phyloP scores from a whole-genome alignment of 2,888 invertebrate species.

The Steromphala cineraria region DNA sequence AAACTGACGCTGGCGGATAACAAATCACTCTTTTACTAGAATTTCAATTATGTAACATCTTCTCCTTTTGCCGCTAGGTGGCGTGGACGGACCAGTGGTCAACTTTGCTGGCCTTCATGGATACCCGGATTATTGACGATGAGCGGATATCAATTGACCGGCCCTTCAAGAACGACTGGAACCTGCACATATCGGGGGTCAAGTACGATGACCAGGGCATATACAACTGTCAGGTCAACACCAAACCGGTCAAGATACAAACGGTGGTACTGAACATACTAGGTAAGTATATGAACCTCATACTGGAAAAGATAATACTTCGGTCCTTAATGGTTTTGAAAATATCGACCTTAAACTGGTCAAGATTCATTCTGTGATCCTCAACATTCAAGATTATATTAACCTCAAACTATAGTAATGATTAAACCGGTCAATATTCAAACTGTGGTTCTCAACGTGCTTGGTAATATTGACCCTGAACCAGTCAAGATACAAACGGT shows the following conservation, averaged over 20 bases:
- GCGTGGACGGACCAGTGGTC: conserved; percentile 45
- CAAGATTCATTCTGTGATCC: no score
- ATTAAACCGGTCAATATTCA: no score
- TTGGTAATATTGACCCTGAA: no score
- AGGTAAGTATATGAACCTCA: conserved; percentile 42
- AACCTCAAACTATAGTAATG: not conserved
- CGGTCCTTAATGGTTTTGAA: no score
- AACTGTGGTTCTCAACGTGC: no score
- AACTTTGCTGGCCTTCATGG: conserved; percentile 40
- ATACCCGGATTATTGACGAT: conserved; percentile 50
- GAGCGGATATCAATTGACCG: conserved; percentile 48
- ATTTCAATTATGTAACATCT: no score
- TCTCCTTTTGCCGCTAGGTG: conserved; percentile 27
- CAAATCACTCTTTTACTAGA: no score
- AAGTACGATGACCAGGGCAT: conserved; percentile 45
- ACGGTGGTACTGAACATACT: conserved; percentile 60
- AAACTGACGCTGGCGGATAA: no score
- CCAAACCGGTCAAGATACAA: conserved; percentile 57
- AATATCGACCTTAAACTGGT: no score
- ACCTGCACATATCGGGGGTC: conserved; percentile 50
- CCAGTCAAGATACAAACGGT: no score
- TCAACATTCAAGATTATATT: no score
- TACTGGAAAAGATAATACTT: no score
- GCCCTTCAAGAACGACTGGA: conserved; percentile 52
- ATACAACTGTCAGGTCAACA: conserved; percentile 59